Evolutionary conservation across 2,888 invertebrate genomes (phyloP).

Genomic region (Leucophora obtusa): DNA sequence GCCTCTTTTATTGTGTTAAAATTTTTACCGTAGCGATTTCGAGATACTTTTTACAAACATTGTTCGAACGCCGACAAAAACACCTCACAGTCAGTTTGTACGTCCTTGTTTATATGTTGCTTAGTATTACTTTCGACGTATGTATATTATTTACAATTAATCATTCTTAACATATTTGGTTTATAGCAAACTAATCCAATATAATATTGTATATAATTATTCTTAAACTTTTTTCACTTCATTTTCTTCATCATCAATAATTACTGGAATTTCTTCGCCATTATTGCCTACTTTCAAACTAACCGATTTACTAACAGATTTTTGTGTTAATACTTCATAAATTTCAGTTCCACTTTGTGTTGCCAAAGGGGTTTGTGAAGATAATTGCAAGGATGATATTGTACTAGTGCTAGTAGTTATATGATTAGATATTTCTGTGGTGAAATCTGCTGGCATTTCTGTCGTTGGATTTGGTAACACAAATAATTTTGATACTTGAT

Average conservation of each 20-base stretch:
- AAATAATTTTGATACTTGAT: constrained; percentile 57
- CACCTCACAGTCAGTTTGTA: too few relatives aligned
- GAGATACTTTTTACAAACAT: too few relatives aligned
- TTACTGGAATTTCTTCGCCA: constrained; percentile 74
- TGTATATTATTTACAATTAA: constrained; percentile 44
- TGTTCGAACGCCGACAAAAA: too few relatives aligned
- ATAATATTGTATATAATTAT: too few relatives aligned
- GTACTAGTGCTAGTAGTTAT: constrained; percentile 18
- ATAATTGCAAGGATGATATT: constrained; percentile 63
- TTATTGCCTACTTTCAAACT: constrained; percentile 80
- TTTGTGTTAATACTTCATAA: constrained; percentile 76
- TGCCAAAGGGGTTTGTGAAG: constrained; percentile 39
- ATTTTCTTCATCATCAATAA: constrained; percentile 73
- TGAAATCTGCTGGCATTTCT: not conserved
- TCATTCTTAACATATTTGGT: constrained; percentile 39
- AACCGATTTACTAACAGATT: constrained; percentile 80
- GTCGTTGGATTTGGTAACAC: constrained; percentile 33
- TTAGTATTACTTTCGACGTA: too few relatives aligned
- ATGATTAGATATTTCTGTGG: constrained; percentile 36
- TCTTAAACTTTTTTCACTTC: constrained; percentile 62
- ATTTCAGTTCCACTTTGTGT: constrained; percentile 68
- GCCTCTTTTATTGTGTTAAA: too few relatives aligned
- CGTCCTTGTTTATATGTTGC: too few relatives aligned
- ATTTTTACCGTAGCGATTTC: too few relatives aligned
- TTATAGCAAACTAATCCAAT: constrained; percentile 33